Base-by-base conservation (phyloP, 2,113 vertebrate genomes). In the Nycticryphes semicollaris region DNA sequence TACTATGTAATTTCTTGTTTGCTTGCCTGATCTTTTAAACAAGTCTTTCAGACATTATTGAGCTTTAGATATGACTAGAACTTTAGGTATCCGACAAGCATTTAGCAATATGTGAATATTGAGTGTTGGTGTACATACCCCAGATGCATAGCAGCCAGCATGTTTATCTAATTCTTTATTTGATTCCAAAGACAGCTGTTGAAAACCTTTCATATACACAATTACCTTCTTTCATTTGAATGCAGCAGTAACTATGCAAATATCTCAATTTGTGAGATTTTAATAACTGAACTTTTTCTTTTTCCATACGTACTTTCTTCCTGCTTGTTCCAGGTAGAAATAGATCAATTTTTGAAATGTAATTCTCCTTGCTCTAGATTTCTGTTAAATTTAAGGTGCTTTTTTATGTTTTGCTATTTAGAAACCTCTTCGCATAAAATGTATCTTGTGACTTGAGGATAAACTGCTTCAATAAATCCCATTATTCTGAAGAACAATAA, bases 401-500 rank as follows among this genome's bases (percentile, higher is more conserved):
- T 74, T 79, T 33, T 54, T 7, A 45, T 39, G 30, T 70, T 84
- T 60, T 84, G n/a, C 8, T 64, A 23, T 78, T 84, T 90, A 64
- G 47, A 87, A 84, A 73, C 11, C 33, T 66, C 77, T 69, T 87
- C 18, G 80, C 4, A 15, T 22, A 82, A 66, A 18, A 1, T 27
- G 41, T 77, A 68, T 72, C 80, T 22, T 10, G 72, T 60, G 87
- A 96, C 82, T 89, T 33, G 64, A 94, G 94, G 80, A 97, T 85
- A 91, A 94, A 97, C 90, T 87, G 56, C 87, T 95, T 94, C 91
- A 89, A 92, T 96, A 93, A 97, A 96, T 88, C 63, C 86, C 68
- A 91, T 96, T 96, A 94, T 95, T 94, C 73, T 91, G 84, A 97
- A 94, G 48, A 97, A 96, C 93, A 98, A 95, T 96, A 97, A 97